These are phyloP conservation scores for Lysandra coridon DNA, from an alignment of 2,888 invertebrate species.

Conservation along the genomic window DNA sequence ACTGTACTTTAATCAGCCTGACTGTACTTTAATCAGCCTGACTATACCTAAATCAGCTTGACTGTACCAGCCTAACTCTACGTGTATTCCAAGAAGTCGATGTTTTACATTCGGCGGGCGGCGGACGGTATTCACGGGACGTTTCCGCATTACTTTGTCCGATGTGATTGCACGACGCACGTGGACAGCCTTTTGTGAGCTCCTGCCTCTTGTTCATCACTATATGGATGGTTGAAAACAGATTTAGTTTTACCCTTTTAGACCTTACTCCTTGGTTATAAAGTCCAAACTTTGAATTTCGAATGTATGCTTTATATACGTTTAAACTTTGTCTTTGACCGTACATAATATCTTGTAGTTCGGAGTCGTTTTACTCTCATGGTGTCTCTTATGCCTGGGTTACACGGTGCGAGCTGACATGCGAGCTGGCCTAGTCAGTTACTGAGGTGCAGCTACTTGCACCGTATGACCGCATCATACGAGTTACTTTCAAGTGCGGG, in stretches of 20 bases:
- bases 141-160: slow-evolving; percentile 27
- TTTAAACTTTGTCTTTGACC: neutral
- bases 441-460: too few relatives aligned
- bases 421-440: too few relatives aligned
- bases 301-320: neutral
- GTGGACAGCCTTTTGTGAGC: slow-evolving; percentile 14
- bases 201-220: neutral
- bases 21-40: too few relatives aligned
- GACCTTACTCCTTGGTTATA: neutral
- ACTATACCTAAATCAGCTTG: neutral
- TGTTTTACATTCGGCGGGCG: slow-evolving; percentile 36
- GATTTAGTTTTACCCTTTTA: neutral
- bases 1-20: too few relatives aligned
- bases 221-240: neutral
- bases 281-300: neutral
- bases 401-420: too few relatives aligned
- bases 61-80: slow-evolving; percentile 36
- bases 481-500: too few relatives aligned
- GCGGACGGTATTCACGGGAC: slow-evolving; percentile 16
- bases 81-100: neutral
- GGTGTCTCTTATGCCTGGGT: too few relatives aligned
- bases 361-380: too few relatives aligned
- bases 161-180: neutral
- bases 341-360: neutral
- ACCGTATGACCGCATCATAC: too few relatives aligned